phyloP scores from a whole-genome alignment of 1,140 invertebrate genomes.

The Hestina assimilis region DNA sequence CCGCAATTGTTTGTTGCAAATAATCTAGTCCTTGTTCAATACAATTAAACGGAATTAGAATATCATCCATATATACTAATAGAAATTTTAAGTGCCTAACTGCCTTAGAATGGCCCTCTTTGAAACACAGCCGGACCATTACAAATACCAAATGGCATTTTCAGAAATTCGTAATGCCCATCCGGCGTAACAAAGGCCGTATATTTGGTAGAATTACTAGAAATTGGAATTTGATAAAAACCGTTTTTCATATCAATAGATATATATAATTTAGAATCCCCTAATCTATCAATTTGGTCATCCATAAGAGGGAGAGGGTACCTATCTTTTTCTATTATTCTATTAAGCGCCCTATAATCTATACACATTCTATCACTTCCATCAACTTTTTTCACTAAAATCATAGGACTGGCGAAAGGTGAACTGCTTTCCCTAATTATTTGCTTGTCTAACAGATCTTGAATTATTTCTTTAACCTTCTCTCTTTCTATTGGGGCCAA shows the following conservation, averaged over 20 bases:
- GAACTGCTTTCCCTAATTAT: slow-evolving; percentile 56
- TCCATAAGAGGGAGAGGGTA: slow-evolving; percentile 36
- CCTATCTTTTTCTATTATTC: slow-evolving; percentile 27
- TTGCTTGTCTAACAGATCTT: slow-evolving; percentile 42
- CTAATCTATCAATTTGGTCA: slow-evolving; percentile 30
- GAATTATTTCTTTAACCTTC: slow-evolving; percentile 43
- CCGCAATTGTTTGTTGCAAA: slow-evolving; percentile 39
- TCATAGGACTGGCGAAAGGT: slow-evolving; percentile 25
- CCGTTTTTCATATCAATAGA: slow-evolving; percentile 37
- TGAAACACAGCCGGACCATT: slow-evolving; percentile 50
- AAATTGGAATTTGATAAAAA: slow-evolving; percentile 46
- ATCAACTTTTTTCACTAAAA: slow-evolving; percentile 37
- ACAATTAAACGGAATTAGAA: slow-evolving; percentile 55
- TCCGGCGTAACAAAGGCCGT: slow-evolving; percentile 20
- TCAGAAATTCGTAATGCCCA: slow-evolving; percentile 43
- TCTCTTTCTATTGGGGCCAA: slow-evolving; percentile 38
- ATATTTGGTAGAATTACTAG: slow-evolving; percentile 14
- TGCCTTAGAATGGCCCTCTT: slow-evolving; percentile 29
- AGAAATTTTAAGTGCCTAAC: slow-evolving; percentile 20
- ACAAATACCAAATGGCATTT: slow-evolving; percentile 55
- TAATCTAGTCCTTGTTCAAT: slow-evolving; percentile 52
- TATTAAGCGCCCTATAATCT: slow-evolving; percentile 30
- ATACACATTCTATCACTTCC: slow-evolving; percentile 33
- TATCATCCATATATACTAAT: slow-evolving; percentile 45
- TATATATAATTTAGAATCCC: slow-evolving; percentile 26